Base-by-base conservation (phyloP, 92 coral and sea anemone genomes). In the Epizoanthus rinbou region DNA sequence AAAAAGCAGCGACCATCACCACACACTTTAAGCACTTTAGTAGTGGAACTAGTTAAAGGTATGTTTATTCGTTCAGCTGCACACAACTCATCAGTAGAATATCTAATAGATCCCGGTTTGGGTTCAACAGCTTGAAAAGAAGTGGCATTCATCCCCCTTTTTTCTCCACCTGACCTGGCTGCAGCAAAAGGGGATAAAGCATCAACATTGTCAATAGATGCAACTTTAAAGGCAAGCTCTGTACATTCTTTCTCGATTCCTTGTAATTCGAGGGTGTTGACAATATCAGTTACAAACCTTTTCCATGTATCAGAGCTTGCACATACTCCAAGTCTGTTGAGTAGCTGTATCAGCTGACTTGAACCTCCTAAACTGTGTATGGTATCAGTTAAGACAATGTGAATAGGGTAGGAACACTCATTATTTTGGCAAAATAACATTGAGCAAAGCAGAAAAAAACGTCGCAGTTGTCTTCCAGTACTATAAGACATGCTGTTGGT, bases 171-270 rank as follows among this genome's bases (percentile, higher is more conserved):
- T 23, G 78, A 58, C 78, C 52, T 73, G 3, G 54, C 25, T 73
- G 78, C 78, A 19, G 78, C 78, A 73, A 73, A 73, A 22, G 78
- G 78, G 78, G 54, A 23, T n/a, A 58, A 37, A 47, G 52, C 54
- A 73, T 73, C 78, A 52, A 73, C 76, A 45, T 71, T 71, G 50
- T 71, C 76, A 39, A 71, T 73, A 8, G 79, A 73, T 24, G 79
- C 52, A 59, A 73, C 16, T 45, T 59, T 19, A 53, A 73, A 73
- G 54, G 79, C 79, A 73, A 59, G 62, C 14, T 59, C 62, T 1
- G 79, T 73, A 50, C 52, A 73, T 21, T 73, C 79, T 47, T 73
- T 73, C 52, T 41, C 54, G 23, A 73, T 50, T 0, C 19, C 23
- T 45, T 59, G 25, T 31, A 73, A 24, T 15, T 47, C 39, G 1